Evolutionary conservation across 2,888 invertebrate species (phyloP), one percentile per base, ranked within the genome.

Genomic region (Napeogenes sylphis): DNA sequence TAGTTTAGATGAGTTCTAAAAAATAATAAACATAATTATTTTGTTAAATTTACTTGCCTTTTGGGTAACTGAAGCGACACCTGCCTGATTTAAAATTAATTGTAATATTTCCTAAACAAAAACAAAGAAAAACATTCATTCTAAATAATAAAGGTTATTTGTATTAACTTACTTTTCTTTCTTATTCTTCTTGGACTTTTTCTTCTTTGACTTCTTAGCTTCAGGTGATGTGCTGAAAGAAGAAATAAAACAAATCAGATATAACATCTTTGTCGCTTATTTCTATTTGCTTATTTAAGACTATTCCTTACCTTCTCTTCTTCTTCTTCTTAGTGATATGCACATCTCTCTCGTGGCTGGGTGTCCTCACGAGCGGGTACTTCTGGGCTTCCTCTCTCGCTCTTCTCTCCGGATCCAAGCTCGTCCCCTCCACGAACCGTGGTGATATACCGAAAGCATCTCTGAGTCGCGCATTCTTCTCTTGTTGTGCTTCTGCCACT

Each of bases 361-460:
- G 96, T 38, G 96, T 95, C 71, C 94, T 92, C 69, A 96, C 94
- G 68, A 96, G 87, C 54, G 94, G 93, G 85, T 96, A 96, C 59
- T 93, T 72, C 67, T 80, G 85, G n/a, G 90, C 87, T 68, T 91
- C 92, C 35, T 91, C 87, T 3, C 92, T 83, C 55, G 91, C 87
- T 5, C 92, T 86, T 53, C 89, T 79, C 83, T 96, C 95, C 3
- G 96, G 94, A 88, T 97, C 97, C 83, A 98, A 93, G 80, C 97
- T 97, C 79, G 96, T 95, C 69, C 98, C 98, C 84, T 98, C 98
- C 62, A 98, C 96, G 90, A 98, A 99, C 77, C 94, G 95, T 74
- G 97, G 96, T 38, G 97, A 95, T 73, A 99, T 97, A 63, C 98
- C 98, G 84, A 99, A 98, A 4, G 98, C 99, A 82, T 97, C 96